phyloP scores from a whole-genome alignment of 2,113 vertebrate species.

The Ophthalmolycus amberensis region DNA sequence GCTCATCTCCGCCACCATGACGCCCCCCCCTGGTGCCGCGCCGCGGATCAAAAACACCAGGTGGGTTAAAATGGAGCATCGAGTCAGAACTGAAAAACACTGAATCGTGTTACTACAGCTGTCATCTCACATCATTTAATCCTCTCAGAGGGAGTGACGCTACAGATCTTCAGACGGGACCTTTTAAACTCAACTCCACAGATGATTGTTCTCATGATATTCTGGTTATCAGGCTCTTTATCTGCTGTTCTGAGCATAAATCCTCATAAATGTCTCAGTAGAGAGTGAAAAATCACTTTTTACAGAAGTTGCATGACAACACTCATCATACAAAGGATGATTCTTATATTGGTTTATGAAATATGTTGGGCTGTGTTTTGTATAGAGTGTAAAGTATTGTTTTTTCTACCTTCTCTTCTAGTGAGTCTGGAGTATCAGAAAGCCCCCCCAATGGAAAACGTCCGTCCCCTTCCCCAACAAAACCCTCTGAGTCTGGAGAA shows the following conservation, averaged over 20 bases:
- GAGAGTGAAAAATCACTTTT: too few species aligned
- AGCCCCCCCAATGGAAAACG: conserved; percentile 94
- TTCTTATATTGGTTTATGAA: too few species aligned
- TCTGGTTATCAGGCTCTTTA: too few species aligned
- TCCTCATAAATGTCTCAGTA: too few species aligned
- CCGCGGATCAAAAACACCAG: conserved; percentile 67
- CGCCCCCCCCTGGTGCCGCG: neutral
- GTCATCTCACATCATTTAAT: neutral
- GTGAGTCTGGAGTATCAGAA: conserved; percentile 92
- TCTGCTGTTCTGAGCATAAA: too few species aligned
- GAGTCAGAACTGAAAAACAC: neutral
- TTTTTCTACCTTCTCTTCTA: conserved; percentile 34
- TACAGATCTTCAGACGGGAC: too few species aligned
- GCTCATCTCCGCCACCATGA: conserved; percentile 92
- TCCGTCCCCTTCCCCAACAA: conserved; percentile 90
- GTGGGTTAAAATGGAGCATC: conserved; percentile 19
- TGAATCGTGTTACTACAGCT: neutral
- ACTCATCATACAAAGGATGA: too few species aligned
- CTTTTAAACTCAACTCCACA: too few species aligned
- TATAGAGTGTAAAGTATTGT: neutral
- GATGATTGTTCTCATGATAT: too few species aligned
- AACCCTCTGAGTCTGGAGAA: conserved; percentile 88
- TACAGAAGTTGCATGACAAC: too few species aligned
- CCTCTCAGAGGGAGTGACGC: neutral
- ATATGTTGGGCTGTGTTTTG: too few species aligned